These are phyloP conservation scores for Syndactyla subalaris DNA, from an alignment of 2,797 vertebrate species.

Conservation along the genomic window DNA sequence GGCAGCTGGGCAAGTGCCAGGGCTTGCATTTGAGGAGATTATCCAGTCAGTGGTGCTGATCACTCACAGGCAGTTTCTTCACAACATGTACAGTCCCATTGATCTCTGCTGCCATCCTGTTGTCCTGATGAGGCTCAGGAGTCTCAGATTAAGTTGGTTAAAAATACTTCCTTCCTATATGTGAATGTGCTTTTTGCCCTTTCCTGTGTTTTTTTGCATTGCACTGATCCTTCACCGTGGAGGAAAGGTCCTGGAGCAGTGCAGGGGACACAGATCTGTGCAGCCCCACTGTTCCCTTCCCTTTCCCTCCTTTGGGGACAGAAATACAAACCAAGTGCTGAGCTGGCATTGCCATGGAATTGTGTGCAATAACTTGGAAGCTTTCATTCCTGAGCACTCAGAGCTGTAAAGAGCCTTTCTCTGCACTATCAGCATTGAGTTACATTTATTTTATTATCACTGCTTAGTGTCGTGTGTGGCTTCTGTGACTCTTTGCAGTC, in stretches of 20 bases:
- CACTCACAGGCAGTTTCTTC: not conserved
- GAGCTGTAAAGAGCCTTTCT: not conserved
- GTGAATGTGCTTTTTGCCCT: rapidly evolving
- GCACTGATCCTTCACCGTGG: rapidly evolving
- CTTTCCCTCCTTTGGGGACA: not conserved
- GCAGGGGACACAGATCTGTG: not conserved
- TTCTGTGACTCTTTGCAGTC: not conserved
- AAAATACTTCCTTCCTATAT: rapidly evolving
- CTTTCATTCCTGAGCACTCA: not conserved
- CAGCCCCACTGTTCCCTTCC: not conserved
- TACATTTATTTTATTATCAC: not conserved
- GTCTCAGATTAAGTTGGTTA: too few species aligned
- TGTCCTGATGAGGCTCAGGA: not conserved
- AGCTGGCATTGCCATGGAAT: not conserved
- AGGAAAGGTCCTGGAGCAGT: not conserved
- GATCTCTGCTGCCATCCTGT: not conserved
- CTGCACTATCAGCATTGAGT: not conserved
- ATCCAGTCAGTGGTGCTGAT: not conserved
- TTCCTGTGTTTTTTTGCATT: rapidly evolving
- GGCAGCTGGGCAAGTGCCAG: not conserved
- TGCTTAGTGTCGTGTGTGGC: not conserved
- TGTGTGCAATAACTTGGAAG: not conserved
- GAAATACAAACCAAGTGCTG: not conserved
- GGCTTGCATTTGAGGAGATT: not conserved
- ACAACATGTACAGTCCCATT: not conserved